phyloP scores from a whole-genome alignment of 1,140 invertebrate genomes.

The Drosophila dunni region DNA sequence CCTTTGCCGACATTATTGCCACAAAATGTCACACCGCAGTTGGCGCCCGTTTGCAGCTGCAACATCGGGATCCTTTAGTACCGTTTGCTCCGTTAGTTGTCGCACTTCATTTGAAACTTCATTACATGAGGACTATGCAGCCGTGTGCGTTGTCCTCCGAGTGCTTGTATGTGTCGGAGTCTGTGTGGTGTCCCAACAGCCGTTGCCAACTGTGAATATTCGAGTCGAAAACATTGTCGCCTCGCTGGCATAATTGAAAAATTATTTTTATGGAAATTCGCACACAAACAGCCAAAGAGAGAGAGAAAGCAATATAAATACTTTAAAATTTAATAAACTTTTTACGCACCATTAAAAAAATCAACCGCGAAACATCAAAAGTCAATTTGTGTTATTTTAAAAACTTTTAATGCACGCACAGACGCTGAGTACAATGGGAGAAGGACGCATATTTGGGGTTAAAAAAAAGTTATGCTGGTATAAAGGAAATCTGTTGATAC shows the following conservation, averaged over 20 bases:
- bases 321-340: constrained; percentile 81
- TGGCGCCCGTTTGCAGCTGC: constrained; percentile 34
- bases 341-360: constrained; percentile 79
- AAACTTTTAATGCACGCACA: constrained; percentile 75
- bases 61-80: constrained; percentile 31
- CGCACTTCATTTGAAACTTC: constrained; percentile 81
- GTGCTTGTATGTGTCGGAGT: constrained; percentile 3
- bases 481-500: too few species aligned
- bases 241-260: constrained; percentile 71
- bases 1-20: constrained; percentile 67
- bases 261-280: constrained; percentile 77
- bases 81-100: constrained; percentile 65
- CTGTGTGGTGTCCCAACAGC: constrained; percentile 40
- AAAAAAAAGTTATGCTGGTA: too few species aligned
- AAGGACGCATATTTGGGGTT: too few species aligned
- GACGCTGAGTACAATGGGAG: too few species aligned
- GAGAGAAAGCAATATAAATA: constrained; percentile 23
- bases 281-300: constrained; percentile 5
- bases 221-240: constrained; percentile 56
- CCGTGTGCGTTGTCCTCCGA: constrained; percentile 2
- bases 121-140: constrained; percentile 56
- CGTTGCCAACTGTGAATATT: constrained; percentile 57
- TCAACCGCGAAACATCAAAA: constrained; percentile 81
- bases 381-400: constrained; percentile 80
- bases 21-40: constrained; percentile 74